Percentiles rank a stretch among this genome's conserved stretches.
These are phyloP conservation scores for Leucoraja ocellata DNA, from an alignment of 2,797 vertebrate species.

Conservation along the genomic window DNA sequence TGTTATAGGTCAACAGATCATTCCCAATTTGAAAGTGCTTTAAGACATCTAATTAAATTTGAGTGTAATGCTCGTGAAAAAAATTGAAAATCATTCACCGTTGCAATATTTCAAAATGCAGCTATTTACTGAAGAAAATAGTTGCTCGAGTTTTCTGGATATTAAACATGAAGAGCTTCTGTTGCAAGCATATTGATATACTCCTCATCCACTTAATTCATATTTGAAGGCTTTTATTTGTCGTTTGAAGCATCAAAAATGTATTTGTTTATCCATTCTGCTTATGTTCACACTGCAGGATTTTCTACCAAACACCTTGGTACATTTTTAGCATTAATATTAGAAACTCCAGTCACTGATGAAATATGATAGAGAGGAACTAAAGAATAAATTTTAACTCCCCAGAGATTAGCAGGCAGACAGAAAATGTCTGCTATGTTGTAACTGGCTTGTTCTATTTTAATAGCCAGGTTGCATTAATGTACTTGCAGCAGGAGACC, in stretches of 20 bases:
- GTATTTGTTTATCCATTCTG: neutral
- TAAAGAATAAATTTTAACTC: neutral
- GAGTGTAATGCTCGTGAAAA: conserved; percentile 29
- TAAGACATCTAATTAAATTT: conserved; percentile 35
- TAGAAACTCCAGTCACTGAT: neutral
- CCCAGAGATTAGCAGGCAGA: neutral
- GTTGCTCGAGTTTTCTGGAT: conserved; percentile 23
- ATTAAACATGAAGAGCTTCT: conserved; percentile 6
- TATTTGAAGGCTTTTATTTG: neutral
- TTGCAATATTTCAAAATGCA: neutral
- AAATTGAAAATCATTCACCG: conserved; percentile 34
- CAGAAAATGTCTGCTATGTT: neutral
- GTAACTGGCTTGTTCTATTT: neutral
- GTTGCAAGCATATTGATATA: neutral
- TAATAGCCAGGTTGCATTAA: neutral
- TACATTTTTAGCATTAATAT: neutral
- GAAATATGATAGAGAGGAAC: neutral
- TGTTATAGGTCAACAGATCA: conserved; percentile 9
- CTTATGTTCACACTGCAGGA: neutral
- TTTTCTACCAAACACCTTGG: neutral
- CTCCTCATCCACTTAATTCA: neutral
- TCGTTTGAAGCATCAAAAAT: neutral
- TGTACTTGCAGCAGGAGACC: too few relatives aligned
- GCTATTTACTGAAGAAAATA: conserved; percentile 25
- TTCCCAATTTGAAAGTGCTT: conserved; percentile 2